Evolutionary conservation across 2,797 vertebrate species (phyloP).

Genomic region (Tapirus indicus): DNA sequence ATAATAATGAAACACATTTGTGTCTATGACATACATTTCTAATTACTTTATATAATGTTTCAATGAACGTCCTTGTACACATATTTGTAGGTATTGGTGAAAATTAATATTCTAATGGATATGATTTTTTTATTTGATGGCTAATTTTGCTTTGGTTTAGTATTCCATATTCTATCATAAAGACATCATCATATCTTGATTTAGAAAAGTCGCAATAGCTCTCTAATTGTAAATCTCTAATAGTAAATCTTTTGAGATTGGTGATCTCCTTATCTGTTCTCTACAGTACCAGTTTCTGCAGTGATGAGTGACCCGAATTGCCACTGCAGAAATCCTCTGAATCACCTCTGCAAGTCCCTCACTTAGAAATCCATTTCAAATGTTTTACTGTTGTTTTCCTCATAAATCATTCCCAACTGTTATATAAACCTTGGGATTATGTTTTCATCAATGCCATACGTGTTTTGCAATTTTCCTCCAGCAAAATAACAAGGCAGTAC

Average conservation of each 20-base stretch:
- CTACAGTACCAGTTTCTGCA: not conserved
- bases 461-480: constrained; percentile 22
- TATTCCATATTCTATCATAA: not conserved
- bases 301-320: not conserved
- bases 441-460: not conserved
- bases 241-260: not conserved
- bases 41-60: not conserved
- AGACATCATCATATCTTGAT: not conserved
- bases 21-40: not conserved
- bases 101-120: not conserved
- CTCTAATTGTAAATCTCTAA: constrained; percentile 26
- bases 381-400: not conserved
- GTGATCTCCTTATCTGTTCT: not conserved
- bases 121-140: not conserved
- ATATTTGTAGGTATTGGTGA: not conserved
- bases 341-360: not conserved
- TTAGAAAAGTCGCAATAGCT: constrained; percentile 8
- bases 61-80: not conserved
- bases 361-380: constrained; percentile 26
- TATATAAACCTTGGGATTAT: not conserved
- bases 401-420: not conserved
- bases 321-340: not conserved
- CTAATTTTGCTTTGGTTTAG: constrained; percentile 49
- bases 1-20: not conserved
- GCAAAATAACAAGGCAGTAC: not conserved